Evolutionary conservation across 2,888 invertebrate genomes (phyloP), one percentile per base, ranked within the genome.

Genomic region (Spisula solida): DNA sequence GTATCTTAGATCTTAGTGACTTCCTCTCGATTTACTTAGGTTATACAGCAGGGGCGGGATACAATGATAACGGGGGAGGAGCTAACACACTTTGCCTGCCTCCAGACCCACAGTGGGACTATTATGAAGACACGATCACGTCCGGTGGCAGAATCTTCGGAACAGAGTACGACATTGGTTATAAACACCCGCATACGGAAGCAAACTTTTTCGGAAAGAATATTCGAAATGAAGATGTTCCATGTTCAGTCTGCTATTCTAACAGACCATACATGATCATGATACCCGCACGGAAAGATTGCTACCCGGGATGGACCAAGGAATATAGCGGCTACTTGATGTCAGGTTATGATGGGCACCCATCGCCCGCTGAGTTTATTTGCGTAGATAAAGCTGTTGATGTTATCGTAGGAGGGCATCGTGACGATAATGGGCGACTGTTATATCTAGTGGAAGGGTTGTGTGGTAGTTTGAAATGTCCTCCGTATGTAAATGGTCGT

Each of bases 241-340:
- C 84, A 16, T 84, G 84, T 51, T 18, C 75, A 10, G 84, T 84
- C 0, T 84, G 75, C 51, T 41, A 34, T 25, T 47, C 82, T 41
- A 20, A 31, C 12, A 20, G 82, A 60, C 34, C 82, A n/a, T 14
- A 31, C 18, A 60, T 66, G 47, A 18, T 82, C 12, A 82, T 82
- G 82, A 29, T 82, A 41, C 82, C 82, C 0, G 82, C 60, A 18
- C 48, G 79, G 10, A 31, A 31, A 5, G 60, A 85, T 5, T 80
- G 85, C 29, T 84, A 78, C 31, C 51, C 70, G 0, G 84, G 84
- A 18, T 84, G 84, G 84, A 84, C 82, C 6, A 82, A 66, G 18
- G 82, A 82, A 60, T 60, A 82, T 12, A 82, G 47, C 34, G 82
- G 82, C 60, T 82, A 82, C 66, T 25, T 82, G 41, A 82, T 82